A percentile compares a stretch with the other conserved stretches of the same genome.
Evolutionary conservation across 2,888 invertebrate genomes (phyloP).

Genomic region (Apantesis nais): DNA sequence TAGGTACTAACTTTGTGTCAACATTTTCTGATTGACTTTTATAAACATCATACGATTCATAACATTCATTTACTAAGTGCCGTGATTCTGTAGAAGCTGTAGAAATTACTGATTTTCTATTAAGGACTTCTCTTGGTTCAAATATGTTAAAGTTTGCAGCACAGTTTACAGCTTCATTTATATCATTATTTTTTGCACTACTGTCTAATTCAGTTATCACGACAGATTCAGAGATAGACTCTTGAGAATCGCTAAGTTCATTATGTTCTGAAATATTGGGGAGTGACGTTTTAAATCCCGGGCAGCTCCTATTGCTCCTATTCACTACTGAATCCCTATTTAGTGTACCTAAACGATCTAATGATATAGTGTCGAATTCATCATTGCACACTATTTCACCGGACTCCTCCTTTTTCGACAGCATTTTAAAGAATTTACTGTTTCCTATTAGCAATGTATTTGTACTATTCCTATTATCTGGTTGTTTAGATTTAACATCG

Average conservation of each 20-base stretch:
- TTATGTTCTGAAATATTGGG: conserved; percentile 82
- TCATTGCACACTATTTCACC: conserved; percentile 79
- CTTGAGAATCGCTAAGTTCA: conserved; percentile 71
- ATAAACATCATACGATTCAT: conserved; percentile 74
- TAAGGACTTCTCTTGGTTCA: conserved; percentile 61
- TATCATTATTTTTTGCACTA: conserved; percentile 49
- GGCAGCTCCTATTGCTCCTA: conserved; percentile 80
- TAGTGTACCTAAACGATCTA: conserved; percentile 75
- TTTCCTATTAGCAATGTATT: conserved; percentile 78
- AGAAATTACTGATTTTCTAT: conserved; percentile 60
- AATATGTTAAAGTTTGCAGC: conserved; percentile 67
- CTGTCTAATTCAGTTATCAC: conserved; percentile 57
- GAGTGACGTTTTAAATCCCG: conserved; percentile 79
- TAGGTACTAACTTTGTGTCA: conserved; percentile 54
- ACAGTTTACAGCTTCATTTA: conserved; percentile 65
- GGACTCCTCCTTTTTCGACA: conserved; percentile 79
- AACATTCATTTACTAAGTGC: conserved; percentile 75
- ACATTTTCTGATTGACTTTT: conserved; percentile 43
- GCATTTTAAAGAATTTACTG: conserved; percentile 79
- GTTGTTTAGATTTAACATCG: conserved; percentile 67
- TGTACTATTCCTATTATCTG: conserved; percentile 64
- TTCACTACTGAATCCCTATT: conserved; percentile 78
- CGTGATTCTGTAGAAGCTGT: conserved; percentile 64
- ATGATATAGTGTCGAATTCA: conserved; percentile 81
- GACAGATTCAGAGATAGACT: conserved; percentile 64